phyloP scores from a whole-genome alignment of 30 jellyfish, hydroid and myxozoan genomes.

The Aurelia aurita complex sp. Pacific region DNA sequence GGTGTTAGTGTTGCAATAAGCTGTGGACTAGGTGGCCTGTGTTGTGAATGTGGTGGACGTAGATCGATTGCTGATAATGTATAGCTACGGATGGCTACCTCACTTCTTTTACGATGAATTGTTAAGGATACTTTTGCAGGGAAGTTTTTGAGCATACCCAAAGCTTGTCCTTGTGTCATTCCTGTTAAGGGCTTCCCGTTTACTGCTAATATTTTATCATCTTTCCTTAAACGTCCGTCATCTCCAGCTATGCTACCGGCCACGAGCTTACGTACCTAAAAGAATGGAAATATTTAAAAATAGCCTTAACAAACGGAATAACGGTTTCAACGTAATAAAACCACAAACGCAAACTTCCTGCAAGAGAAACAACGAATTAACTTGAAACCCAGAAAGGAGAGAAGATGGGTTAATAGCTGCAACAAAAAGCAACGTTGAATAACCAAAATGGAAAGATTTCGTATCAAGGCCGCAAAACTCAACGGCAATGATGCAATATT shows the following conservation, averaged over 20 bases:
- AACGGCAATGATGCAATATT: too few relatives aligned
- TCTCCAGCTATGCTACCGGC: conserved; percentile 92
- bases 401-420: too few relatives aligned
- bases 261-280: conserved; percentile 89
- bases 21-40: conserved; percentile 29
- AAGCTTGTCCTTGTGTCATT: conserved; percentile 84
- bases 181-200: conserved; percentile 81
- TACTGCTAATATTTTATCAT: conserved; percentile 71
- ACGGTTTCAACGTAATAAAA: too few relatives aligned
- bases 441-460: too few relatives aligned
- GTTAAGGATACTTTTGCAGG: conserved; percentile 58
- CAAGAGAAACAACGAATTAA: too few relatives aligned
- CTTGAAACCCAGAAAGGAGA: too few relatives aligned
- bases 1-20: conserved; percentile 28
- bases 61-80: conserved; percentile 40
- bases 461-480: too few relatives aligned
- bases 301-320: too few relatives aligned
- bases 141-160: conserved; percentile 77
- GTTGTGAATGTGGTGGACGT: conserved; percentile 32
- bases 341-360: too few relatives aligned
- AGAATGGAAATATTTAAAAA: not conserved
- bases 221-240: conserved; percentile 78
- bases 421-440: too few relatives aligned
- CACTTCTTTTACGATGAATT: conserved; percentile 53
- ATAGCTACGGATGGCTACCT: conserved; percentile 28